Evolutionary conservation across 2,888 invertebrate genomes (phyloP), one percentile per base, ranked within the genome.

Genomic region (Physocephala rufipes): DNA sequence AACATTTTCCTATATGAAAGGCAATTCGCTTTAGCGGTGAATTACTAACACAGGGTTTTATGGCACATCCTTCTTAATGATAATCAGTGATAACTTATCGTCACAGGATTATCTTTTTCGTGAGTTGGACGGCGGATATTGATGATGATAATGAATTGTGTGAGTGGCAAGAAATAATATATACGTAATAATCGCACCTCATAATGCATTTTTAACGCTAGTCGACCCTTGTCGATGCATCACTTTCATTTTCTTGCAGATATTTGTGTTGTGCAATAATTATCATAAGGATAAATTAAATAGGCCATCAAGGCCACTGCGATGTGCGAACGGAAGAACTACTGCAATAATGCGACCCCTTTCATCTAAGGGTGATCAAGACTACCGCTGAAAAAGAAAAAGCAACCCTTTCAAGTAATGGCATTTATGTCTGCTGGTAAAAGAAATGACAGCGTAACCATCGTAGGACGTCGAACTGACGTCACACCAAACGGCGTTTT

Each of bases 241-340:
- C 12, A 61, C 47, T 67, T 67, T 61, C 67, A 67, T 59, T 67
- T 59, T 67, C 59, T n/a, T 15, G 15, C 16, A 19, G 4, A 30
- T 47, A 9, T 15, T 43, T 47, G 47, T 9, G 49, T 21, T 36
- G 13, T 28, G 1, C 30, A 55, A 47, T 45, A 59, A 21, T 26
- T 2, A 26, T 49, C 19, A 49, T 45, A 15, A 5, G 26, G n/a
- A 55, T 49, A 58, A 69, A 36, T 68, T 72, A 79, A 77, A 77
- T 79, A 79, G 79, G 79, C 75, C 76, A 76, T 36, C 74, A 73
- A 59, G 71, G 36, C 59, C 4, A 43, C 62, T 4, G 24, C 26
- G 24, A 4, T 3, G 15, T 24, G 21, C 15, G 28, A 26, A 24
- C 26, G 55, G 55, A 55, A 55, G 28, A 5, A 36, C 36, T 7